Base-by-base conservation (phyloP, 2,888 invertebrate genomes). In the Zeuzera pyrina region DNA sequence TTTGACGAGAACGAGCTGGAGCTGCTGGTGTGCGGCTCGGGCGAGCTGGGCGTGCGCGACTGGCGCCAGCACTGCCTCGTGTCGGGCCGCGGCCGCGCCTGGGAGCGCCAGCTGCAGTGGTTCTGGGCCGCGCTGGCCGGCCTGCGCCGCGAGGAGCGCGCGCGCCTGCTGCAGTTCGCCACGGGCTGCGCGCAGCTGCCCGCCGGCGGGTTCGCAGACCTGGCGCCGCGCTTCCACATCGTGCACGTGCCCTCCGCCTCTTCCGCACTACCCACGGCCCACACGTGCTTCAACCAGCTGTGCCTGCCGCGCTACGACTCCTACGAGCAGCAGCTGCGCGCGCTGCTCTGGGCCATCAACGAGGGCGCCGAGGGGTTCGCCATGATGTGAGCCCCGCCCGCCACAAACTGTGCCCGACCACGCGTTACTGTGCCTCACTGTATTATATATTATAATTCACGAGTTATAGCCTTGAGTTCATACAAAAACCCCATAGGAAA, bases 1-100 rank as follows among this genome's bases (percentile, higher is more conserved):
- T 97, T 97, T 76, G 96, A 97, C 78, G 97, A 97, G 77, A 95
- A 95, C 76, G 97, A 97, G 77, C 85, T 97, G 14, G 97, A 97
- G 91, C 81, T 97, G 49, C 78, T 97, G 34, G 88, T 96, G 68
- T 97, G 97, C 77, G 97, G 97, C 48, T 95, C 95, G 45, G 95
- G 94, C 29, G 94, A 95, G 66, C 94, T 96, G 77, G 94, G 91
- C 45, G 92, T 95, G 44, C 86, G 91, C 13, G 97, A 97, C 79
- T 92, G 97, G 78, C 91, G 94, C 53, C 89, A 91, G 29, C 93
- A 97, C 79, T 94, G 95, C 71, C 89, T 92, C 43, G 89, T 94
- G 36, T 91, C 91, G 59, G 95, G 95, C 88, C 87, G 57, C 88
- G 93, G 39, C 0, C 85, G 91, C 6, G 93, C 93, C 57, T 95